Conservation (phyloP, 2,888 invertebrate species). For the Aplocera efformata region DNA sequence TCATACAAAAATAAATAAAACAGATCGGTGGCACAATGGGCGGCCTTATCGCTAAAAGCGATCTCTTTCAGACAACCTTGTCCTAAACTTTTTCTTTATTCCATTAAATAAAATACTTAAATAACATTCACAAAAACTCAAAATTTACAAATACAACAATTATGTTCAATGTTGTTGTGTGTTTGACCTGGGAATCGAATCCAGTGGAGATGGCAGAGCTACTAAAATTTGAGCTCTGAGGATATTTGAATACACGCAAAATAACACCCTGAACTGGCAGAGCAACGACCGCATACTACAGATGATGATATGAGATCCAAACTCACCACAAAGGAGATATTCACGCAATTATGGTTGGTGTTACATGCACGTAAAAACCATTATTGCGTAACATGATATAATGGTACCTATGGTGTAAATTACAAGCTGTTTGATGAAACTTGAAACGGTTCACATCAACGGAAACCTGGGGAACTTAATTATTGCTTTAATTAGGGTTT, state of each 20-base stretch:
- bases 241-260: neutral
- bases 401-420: conserved; percentile 11
- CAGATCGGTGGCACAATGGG: too few relatives aligned
- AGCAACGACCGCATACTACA: conserved; percentile 1
- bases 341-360: conserved; percentile 18
- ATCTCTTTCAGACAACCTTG: too few relatives aligned
- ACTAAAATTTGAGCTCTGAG: too few relatives aligned
- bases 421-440: conserved; percentile 4
- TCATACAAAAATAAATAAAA: too few relatives aligned
- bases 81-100: too few relatives aligned
- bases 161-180: too few relatives aligned
- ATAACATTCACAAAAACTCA: too few relatives aligned
- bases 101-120: too few relatives aligned
- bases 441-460: neutral
- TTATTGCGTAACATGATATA: conserved; percentile 15
- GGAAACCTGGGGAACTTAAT: neutral
- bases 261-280: neutral
- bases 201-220: too few relatives aligned
- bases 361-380: conserved; percentile 17
- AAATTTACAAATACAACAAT: too few relatives aligned
- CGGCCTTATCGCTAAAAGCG: too few relatives aligned
- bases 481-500: neutral
- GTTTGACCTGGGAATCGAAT: too few relatives aligned
- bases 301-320: conserved; percentile 6
- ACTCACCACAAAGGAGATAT: conserved; percentile 18